Evolutionary conservation across 2,797 vertebrate species (phyloP), one percentile per base, ranked within the genome.

Genomic region (Glyptemys insculpta): DNA sequence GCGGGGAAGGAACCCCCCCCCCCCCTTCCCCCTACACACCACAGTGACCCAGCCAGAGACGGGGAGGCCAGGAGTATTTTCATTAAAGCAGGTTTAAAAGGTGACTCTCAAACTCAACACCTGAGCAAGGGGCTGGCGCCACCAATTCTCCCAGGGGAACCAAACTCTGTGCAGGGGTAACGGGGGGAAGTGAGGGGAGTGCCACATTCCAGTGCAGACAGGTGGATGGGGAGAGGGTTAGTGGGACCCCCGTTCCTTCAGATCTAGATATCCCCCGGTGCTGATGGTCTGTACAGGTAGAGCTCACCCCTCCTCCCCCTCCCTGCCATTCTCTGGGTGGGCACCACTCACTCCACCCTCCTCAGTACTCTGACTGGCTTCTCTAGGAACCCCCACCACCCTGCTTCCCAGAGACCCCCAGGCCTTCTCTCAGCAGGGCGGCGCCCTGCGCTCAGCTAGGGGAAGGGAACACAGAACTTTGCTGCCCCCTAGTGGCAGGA

Each of bases 21-120:
- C 79, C 18, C 21, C 29, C 21, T 41, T 5, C 16, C 23, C 56
- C 56, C 54, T 8, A 15, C 37, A 29, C 41, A 19, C 44, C 49
- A 10, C 37, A 47, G 83, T 52, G 47, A 82, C 8, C 62, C 54
- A 59, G 54, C 49, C 37, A 21, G 68, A 27, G 15, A 68, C 87
- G 49, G 44, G 9, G 29, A 79, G 29, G 54, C 79, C 72, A 50
- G 56, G 56, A 23, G 41, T 52, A 72, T 82, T 89, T 90, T 89
- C 80, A 90, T 90, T 93, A 93, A 86, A 90, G 83, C 74, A 25
- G 92, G 57, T 93, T 93, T 93, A 93, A 90, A 86, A 83, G 83
- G 79, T 83, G 59, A 72, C 80, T 57, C 68, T 68, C 68, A 62
- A 50, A 83, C 57, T 25, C 79, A 41, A 56, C 68, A 78, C 41